Evolutionary conservation across 2,113 vertebrate species (phyloP).

Genomic region (Hydrolagus affinis): DNA sequence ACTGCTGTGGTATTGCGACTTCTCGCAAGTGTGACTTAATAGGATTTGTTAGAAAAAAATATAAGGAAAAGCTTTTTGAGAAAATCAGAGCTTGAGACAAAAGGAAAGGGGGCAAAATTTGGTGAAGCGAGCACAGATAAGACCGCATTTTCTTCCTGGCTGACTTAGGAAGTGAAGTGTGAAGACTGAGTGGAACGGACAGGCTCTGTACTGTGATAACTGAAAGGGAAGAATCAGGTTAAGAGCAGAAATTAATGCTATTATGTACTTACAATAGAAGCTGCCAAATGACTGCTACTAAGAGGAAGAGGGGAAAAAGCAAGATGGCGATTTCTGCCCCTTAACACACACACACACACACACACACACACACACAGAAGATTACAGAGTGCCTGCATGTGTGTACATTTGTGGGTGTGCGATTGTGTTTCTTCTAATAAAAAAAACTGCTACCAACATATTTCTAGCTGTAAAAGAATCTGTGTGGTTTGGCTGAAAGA

Average conservation of each 20-base stretch:
- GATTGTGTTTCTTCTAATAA: background rate
- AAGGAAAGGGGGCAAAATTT: constrained; percentile 19
- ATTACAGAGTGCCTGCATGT: no score
- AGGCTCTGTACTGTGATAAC: constrained; percentile 52
- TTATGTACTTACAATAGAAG: constrained; percentile 70
- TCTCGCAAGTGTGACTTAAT: constrained; percentile 5
- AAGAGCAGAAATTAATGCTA: constrained; percentile 68
- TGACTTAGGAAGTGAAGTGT: constrained; percentile 57
- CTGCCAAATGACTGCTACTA: constrained; percentile 61
- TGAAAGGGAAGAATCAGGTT: constrained; percentile 57
- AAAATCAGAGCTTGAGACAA: constrained; percentile 22
- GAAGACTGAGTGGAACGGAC: constrained; percentile 70
- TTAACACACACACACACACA: background rate
- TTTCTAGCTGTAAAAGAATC: background rate
- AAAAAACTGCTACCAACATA: constrained; percentile 8
- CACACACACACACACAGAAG: no score
- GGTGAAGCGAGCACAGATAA: constrained; percentile 29
- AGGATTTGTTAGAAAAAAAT: constrained; percentile 18
- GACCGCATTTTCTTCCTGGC: constrained; percentile 26
- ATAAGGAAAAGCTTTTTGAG: constrained; percentile 2
- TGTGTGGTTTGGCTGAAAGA: constrained; percentile 25
- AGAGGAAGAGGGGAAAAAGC: constrained; percentile 40
- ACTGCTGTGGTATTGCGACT: constrained; percentile 1
- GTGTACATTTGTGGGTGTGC: no score
- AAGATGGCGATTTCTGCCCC: constrained; percentile 17